Base-by-base conservation (phyloP, 2,888 invertebrate genomes). In the Lochmaea crataegi region DNA sequence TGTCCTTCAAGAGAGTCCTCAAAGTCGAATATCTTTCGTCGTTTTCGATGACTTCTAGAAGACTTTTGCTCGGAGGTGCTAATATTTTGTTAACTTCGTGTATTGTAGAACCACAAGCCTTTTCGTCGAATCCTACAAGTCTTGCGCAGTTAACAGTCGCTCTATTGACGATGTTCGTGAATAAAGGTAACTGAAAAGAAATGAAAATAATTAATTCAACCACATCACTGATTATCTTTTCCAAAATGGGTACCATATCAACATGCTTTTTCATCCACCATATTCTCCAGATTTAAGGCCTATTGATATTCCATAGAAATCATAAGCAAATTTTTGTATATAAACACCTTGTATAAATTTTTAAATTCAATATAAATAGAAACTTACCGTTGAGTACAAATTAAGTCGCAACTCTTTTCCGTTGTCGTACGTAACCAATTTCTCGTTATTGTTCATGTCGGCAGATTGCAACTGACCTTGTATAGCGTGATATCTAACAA, bases 91-190 rank as follows among this genome's bases (percentile, higher is more conserved):
- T 91, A 1, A 93, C 88, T 81, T 92, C 89, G 81, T 93, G 92
- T 22, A 93, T 86, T 10, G 91, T 88, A 0, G 92, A 92, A 71
- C 92, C 92, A 80, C 93, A 94, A 45, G 91, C 90, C 81, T 90
- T 89, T 75, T 91, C 89, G 78, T 92, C 92, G 71, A 89, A 88
- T 76, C 89, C 89, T 1, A 89, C 87, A 12, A 94, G 82, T 10
- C 90, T 87, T 1, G 92, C 92, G 83, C 93, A 94, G 82, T 93
- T 92, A 0, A 91, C 90, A 0, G 93, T 92, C 1, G 91, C 90
- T 65, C 90, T 87, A 77, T 90, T 89, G 82, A 89, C 88, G 1
- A 90, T 86, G 76, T 89, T 89, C 32, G 88, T 86, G 80, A 91
- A 90, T 48, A 90, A 82, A 2, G 90, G 89, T 74, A 90, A 86